Base-by-base conservation (phyloP, 2,113 vertebrate species). In the Brachyistius frenatus region DNA sequence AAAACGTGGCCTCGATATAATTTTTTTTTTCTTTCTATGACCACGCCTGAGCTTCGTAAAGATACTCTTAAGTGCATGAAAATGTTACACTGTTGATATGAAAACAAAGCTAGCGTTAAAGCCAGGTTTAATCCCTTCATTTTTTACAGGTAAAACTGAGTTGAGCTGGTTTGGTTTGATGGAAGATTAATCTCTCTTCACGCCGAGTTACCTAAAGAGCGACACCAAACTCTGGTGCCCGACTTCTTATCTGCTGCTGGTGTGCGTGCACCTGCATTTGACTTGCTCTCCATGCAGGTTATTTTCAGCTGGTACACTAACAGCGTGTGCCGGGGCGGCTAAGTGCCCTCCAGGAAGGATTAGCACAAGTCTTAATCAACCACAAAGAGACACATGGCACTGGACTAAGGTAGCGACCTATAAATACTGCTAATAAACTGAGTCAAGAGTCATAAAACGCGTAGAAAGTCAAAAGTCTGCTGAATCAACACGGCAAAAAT, bases 311-410 rank as follows among this genome's bases (percentile, higher is more conserved):
- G 32, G 80, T 49, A 39, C 54, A 8, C n/a, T 69, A 54, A 41
- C 52, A 11, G 55, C 5, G 65, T 54, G 66, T 37, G 52, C 54
- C n/a, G 53, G n/a, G 46, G 64, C 16, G 2, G 66, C 30, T 77
- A 68, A 81, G 44, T 81, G 58, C 55, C 47, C 60, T 76, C 63
- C 68, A 83, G 83, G 68, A 63, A n/a, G 81, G 81, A 86, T 89
- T 86, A 90, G 66, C 57, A 2, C 73, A 64, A 55, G 60, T 62
- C 76, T 78, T 80, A 80, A 83, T 87, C 71, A 66, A 66, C 50
- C 65, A 50, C 69, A 72, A 58, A 64, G 76, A 53, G 81, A 75
- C 53, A 46, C 73, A 68, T 49, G 65, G 70, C 53, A 58, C 67
- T 39, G 46, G 53, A 66, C 54, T 33, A 14, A 52, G 44, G 60